phyloP scores from a whole-genome alignment of 1,140 invertebrate genomes.

The Scaptomyza graminum region DNA sequence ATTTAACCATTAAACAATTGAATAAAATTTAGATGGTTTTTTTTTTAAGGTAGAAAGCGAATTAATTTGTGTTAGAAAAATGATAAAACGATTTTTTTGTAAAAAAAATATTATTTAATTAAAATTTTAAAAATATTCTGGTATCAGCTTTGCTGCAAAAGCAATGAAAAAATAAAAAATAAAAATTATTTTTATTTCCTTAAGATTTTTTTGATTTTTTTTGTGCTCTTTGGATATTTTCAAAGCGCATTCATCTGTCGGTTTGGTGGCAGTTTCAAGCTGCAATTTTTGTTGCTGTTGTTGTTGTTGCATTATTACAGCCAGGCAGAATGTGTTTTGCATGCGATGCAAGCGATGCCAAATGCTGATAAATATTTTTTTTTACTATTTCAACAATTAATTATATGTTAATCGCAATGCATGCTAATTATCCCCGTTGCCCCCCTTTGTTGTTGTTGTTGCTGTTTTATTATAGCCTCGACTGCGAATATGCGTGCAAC shows the following conservation, averaged over 20 bases:
- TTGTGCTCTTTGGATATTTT: not conserved
- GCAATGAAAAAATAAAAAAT: too few relatives aligned
- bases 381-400: slow-evolving; percentile 68
- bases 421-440: slow-evolving; percentile 72
- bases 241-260: not conserved
- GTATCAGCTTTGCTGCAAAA: too few relatives aligned
- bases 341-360: slow-evolving; percentile 70
- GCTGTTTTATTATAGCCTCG: slow-evolving; percentile 62
- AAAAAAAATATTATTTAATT: too few relatives aligned
- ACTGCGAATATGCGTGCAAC: slow-evolving; percentile 72
- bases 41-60: too few relatives aligned
- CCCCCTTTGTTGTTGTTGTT: not conserved
- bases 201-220: too few relatives aligned
- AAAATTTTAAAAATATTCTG: too few relatives aligned
- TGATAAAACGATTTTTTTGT: too few relatives aligned
- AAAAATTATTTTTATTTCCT: too few relatives aligned
- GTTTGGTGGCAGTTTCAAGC: not conserved
- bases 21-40: too few relatives aligned
- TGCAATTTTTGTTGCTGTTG: slow-evolving; percentile 26
- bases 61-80: too few relatives aligned
- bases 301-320: slow-evolving; percentile 49
- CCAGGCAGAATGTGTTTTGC: slow-evolving; percentile 67
- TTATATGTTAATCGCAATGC: slow-evolving; percentile 82
- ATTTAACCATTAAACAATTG: too few relatives aligned
- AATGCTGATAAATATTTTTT: slow-evolving; percentile 52